Conservation (phyloP, 2,888 invertebrate genomes). For the Temnothorax rugatulus region DNA sequence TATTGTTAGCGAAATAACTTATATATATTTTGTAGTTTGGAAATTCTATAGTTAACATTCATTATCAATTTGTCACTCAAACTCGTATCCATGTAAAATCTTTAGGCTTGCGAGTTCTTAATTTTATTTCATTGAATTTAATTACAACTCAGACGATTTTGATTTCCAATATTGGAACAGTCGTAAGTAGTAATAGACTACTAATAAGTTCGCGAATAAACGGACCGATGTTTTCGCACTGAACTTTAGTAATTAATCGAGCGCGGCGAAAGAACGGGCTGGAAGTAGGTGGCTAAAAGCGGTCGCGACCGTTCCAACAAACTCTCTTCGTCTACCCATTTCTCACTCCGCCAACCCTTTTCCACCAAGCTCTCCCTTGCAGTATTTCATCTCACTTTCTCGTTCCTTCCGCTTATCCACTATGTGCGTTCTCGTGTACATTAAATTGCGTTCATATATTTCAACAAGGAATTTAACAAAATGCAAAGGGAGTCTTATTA, state of each 20-base stretch:
- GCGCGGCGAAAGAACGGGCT: slow-evolving; percentile 48
- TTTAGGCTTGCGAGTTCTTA: background rate
- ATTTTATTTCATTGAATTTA: slow-evolving; percentile 8
- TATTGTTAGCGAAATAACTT: background rate
- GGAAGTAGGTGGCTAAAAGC: slow-evolving; percentile 49
- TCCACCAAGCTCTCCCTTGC: background rate
- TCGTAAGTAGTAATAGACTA: slow-evolving; percentile 32
- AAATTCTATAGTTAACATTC: background rate
- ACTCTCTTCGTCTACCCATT: slow-evolving; percentile 30
- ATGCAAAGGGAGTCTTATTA: background rate
- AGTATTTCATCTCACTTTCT: slow-evolving; percentile 51
- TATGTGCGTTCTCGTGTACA: slow-evolving; percentile 19
- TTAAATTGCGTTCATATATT: slow-evolving; percentile 34
- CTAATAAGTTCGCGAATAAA: slow-evolving; percentile 46
- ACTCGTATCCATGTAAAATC: background rate
- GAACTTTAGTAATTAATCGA: slow-evolving; percentile 56
- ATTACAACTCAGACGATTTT: slow-evolving; percentile 33
- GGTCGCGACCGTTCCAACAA: slow-evolving; percentile 33
- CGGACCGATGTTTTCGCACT: slow-evolving; percentile 45
- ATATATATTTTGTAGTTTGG: background rate
- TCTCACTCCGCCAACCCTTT: slow-evolving; percentile 34
- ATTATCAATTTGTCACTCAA: background rate
- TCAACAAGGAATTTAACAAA: background rate
- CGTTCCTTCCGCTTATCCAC: slow-evolving; percentile 46
- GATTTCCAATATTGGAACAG: slow-evolving; percentile 38